Evolutionary conservation across 2,113 vertebrate genomes (phyloP), one percentile per base, ranked within the genome.

Genomic region (Salvelinus sp.): DNA sequence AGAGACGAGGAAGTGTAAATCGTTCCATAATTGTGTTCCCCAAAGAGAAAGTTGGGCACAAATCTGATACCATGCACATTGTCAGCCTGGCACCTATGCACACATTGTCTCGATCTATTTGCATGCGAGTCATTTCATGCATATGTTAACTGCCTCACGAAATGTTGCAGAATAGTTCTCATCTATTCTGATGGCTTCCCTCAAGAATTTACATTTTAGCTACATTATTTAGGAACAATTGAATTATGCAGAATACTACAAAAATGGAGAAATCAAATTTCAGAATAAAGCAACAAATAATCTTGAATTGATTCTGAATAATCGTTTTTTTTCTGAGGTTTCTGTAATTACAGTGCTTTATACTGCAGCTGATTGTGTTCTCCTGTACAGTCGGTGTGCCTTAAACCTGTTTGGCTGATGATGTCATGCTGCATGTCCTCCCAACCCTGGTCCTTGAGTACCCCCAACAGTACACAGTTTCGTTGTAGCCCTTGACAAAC

Each of bases 1-100:
- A 79, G 85, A 88, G 81, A 86, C 66, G 78, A 81, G 79, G 77
- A 75, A 78, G 75, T 84, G 90, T 87, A 88, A 88, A 91, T 89
- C 82, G 80, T 73, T 85, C 54, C 6, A 38, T 86, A 87, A 91
- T 88, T 80, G 66, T 48, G n/a, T 82, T 88, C 82, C 77, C 82
- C 23, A 58, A 69, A 83, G 79, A 70, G 79, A 73, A 89, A 72
- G 79, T 72, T 78, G 83, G 38, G 9, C 54, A 33, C 22, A 76
- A 73, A 83, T 84, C 73, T 85, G 44, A 66, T 85, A 63, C 63
- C 79, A 62, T 70, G 44, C 81, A 79, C 75, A 73, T 65, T 81
- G 78, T 25, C 63, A 60, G 67, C 74, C 25, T 23, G 78, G 87
- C 85, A 87, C 84, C 84, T 74, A 78, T 76, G 23, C n/a, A 60